These are phyloP conservation scores for Eulemur albifrons DNA, from an alignment of 2,797 vertebrate genomes.

Conservation along the genomic window DNA sequence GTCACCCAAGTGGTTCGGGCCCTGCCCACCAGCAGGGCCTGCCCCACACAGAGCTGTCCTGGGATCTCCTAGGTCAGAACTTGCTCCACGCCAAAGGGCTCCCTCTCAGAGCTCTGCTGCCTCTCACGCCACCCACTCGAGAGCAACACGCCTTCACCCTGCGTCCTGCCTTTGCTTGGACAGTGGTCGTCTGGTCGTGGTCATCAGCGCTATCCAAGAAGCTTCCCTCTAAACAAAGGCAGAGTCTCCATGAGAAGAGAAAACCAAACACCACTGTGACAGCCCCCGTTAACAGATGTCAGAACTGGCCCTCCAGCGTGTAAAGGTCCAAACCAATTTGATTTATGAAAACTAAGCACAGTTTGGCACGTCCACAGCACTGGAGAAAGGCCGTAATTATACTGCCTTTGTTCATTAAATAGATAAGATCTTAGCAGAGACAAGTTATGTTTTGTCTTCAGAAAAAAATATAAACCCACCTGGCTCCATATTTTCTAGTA, in stretches of 20 bases:
- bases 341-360: conserved; percentile 68
- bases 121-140: not conserved
- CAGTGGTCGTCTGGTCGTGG: not conserved
- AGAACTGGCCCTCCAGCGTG: not conserved
- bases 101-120: not conserved
- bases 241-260: not conserved
- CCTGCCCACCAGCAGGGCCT: not conserved
- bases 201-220: not conserved
- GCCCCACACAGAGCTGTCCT: not conserved
- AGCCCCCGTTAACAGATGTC: not conserved
- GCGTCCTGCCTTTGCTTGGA: not conserved
- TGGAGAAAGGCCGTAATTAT: conserved; percentile 65
- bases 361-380: conserved; percentile 42
- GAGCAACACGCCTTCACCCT: not conserved
- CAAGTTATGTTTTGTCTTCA: conserved; percentile 72
- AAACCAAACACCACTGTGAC: not conserved
- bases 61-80: not conserved
- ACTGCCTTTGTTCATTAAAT: conserved; percentile 63
- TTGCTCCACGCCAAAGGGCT: not conserved
- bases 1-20: not conserved
- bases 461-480: conserved; percentile 66
- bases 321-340: conserved; percentile 50
- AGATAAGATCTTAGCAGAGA: conserved; percentile 74
- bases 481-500: conserved; percentile 60
- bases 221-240: conserved; percentile 14